These are phyloP conservation scores for Heterodera schachtii DNA, from an alignment of 1,140 invertebrate species.

Conservation along the genomic window DNA sequence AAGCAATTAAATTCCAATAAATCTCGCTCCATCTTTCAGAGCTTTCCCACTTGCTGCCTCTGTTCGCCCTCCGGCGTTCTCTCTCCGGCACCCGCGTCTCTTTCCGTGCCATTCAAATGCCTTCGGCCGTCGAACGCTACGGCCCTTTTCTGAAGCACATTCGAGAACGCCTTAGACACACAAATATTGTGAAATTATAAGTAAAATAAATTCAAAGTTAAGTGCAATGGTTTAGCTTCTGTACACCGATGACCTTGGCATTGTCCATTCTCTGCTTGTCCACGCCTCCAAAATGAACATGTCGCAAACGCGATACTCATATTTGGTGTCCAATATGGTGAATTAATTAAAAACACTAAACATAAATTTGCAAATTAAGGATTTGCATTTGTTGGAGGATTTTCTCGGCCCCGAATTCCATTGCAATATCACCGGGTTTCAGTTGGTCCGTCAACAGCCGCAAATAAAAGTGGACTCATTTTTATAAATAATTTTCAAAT, in stretches of 20 bases:
- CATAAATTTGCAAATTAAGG: constrained; percentile 45
- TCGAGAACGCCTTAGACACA: constrained; percentile 51
- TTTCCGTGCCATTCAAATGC: constrained; percentile 51
- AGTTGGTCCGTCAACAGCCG: constrained; percentile 56
- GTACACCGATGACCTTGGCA: constrained; percentile 56
- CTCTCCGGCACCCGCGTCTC: constrained; percentile 37
- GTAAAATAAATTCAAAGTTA: not conserved
- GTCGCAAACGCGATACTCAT: constrained; percentile 58
- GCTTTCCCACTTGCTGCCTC: constrained; percentile 40
- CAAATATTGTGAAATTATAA: constrained; percentile 55
- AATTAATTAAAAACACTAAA: no score
- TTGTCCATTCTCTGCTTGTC: constrained; percentile 53
- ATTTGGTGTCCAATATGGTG: constrained; percentile 60
- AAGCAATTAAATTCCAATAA: constrained; percentile 20
- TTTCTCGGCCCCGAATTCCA: constrained; percentile 54
- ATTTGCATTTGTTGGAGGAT: constrained; percentile 57
- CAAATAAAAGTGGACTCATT: constrained; percentile 48
- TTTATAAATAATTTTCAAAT: no score
- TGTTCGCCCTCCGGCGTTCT: constrained; percentile 46
- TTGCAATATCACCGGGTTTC: constrained; percentile 63
- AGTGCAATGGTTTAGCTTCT: constrained; percentile 42
- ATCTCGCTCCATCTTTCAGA: constrained; percentile 29
- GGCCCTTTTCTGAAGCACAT: constrained; percentile 57
- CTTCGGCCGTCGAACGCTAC: constrained; percentile 42
- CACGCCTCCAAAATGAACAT: constrained; percentile 57